phyloP scores from a whole-genome alignment of 2,888 invertebrate genomes.

The Netelia melanura region DNA sequence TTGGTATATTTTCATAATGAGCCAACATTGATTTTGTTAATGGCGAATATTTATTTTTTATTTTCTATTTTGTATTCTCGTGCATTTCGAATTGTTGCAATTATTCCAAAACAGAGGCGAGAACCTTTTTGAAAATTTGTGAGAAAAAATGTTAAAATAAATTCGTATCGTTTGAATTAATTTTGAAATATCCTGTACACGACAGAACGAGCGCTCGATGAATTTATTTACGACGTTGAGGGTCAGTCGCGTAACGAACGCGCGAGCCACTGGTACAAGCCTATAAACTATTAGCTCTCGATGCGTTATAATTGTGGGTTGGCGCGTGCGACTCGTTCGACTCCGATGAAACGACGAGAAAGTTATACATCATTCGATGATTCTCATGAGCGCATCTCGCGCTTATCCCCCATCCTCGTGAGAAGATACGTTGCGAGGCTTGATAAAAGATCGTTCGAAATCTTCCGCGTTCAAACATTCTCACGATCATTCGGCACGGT shows the following conservation, averaged over 20 bases:
- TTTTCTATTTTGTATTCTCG: too few species aligned
- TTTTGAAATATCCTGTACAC: constrained; percentile 1
- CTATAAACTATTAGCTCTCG: constrained; percentile 41
- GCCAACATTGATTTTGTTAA: too few species aligned
- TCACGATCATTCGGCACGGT: constrained; percentile 43
- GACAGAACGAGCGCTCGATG: neutral
- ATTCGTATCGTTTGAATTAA: neutral
- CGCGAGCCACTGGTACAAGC: constrained; percentile 20
- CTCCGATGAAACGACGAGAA: constrained; percentile 50
- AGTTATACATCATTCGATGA: constrained; percentile 42
- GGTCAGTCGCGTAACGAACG: constrained; percentile 37
- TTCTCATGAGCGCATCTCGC: neutral
- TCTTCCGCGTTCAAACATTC: constrained; percentile 57
- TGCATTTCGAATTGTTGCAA: too few species aligned
- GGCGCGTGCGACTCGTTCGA: constrained; percentile 50
- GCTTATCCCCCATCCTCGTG: constrained; percentile 1
- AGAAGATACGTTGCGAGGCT: constrained; percentile 36
- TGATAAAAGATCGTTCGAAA: constrained; percentile 44
- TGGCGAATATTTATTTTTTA: too few species aligned
- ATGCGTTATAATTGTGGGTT: constrained; percentile 50
- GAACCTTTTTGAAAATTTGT: neutral
- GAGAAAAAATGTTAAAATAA: neutral
- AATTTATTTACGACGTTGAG: constrained; percentile 48
- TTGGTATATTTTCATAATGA: too few species aligned
- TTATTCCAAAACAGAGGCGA: neutral